Conservation (phyloP, 2,113 vertebrate genomes). For the Myiopsitta monachus region DNA sequence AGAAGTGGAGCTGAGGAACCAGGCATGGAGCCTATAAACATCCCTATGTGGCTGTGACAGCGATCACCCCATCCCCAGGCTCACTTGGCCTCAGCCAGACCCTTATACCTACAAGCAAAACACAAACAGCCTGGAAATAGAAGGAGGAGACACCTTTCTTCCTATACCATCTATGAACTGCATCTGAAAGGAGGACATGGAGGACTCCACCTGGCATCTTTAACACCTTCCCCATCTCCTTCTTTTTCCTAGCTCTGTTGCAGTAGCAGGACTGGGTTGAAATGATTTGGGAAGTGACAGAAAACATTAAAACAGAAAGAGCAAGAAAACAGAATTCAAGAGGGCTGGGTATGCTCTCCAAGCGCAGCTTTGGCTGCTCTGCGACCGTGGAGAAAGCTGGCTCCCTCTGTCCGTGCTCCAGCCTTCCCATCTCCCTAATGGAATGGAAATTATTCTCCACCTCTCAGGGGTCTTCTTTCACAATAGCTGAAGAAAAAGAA, state of each 20-base stretch:
- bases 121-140: neutral
- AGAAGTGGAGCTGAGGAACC: neutral
- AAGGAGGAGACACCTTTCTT: neutral
- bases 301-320: neutral
- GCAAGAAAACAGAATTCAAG: neutral
- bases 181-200: neutral
- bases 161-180: neutral
- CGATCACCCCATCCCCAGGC: accelerated
- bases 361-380: neutral
- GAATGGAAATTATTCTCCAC: neutral
- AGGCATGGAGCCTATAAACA: accelerated
- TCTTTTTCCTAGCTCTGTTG: neutral
- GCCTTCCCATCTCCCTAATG: neutral
- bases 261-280: neutral
- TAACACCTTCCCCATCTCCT: neutral
- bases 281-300: neutral
- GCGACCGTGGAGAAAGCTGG: neutral
- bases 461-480: neutral
- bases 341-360: neutral
- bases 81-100: neutral
- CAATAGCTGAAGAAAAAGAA: neutral
- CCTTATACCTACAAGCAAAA: neutral
- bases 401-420: neutral
- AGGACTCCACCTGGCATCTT: neutral
- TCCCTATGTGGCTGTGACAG: accelerated